phyloP scores from a whole-genome alignment of 2,797 vertebrate genomes.

The Zalophus californianus region DNA sequence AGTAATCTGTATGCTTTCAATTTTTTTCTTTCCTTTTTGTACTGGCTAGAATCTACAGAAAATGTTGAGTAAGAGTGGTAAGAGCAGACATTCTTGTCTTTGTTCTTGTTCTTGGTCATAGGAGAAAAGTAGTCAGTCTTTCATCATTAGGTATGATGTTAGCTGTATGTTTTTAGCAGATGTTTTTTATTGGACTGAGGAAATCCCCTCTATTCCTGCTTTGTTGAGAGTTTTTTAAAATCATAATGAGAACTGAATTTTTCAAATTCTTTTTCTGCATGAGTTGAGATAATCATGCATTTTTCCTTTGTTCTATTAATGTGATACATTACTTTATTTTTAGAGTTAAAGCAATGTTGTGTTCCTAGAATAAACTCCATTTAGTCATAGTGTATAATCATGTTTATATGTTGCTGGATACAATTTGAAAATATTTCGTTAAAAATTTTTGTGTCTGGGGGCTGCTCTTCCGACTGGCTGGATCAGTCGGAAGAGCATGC shows the following conservation, averaged over 20 bases:
- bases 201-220: background rate
- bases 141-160: background rate
- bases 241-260: background rate
- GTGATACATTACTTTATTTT: background rate
- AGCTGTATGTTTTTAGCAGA: background rate
- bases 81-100: background rate
- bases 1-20: background rate
- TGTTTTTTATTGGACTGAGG: background rate
- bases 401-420: background rate
- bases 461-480: background rate
- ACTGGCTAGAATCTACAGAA: background rate
- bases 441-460: background rate
- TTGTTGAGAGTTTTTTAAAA: background rate
- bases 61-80: background rate
- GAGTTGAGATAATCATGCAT: background rate
- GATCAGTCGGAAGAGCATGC: background rate
- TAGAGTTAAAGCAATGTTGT: background rate
- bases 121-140: background rate
- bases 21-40: background rate
- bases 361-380: background rate
- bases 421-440: background rate
- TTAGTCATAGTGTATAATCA: background rate
- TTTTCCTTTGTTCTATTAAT: background rate
- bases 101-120: background rate
- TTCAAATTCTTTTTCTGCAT: background rate